Conservation (phyloP, 2,113 vertebrate genomes). For the Catharus minimus region DNA sequence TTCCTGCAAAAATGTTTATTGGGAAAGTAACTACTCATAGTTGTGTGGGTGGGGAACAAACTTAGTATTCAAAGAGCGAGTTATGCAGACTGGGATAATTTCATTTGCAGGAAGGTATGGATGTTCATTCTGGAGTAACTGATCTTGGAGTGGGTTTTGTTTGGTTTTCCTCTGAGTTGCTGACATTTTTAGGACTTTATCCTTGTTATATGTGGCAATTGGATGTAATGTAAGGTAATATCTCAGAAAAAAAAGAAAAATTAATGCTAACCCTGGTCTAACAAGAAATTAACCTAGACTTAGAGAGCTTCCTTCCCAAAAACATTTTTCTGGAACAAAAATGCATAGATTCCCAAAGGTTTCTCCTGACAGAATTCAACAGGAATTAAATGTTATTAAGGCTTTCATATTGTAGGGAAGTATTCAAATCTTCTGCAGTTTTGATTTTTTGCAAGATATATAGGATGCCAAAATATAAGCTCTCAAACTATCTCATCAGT, state of each 20-base stretch:
- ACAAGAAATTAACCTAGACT: neutral
- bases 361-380: neutral
- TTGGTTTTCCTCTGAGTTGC: fast-evolving
- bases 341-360: neutral
- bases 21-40: neutral
- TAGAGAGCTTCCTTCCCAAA: neutral
- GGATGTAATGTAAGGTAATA: neutral
- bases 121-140: neutral
- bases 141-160: neutral
- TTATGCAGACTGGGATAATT: neutral
- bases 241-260: neutral
- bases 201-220: neutral
- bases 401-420: neutral
- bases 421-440: neutral
- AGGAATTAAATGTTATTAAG: neutral
- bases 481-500: neutral
- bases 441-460: neutral
- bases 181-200: neutral
- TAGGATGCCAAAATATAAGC: neutral
- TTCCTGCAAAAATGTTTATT: neutral
- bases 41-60: neutral
- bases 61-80: neutral
- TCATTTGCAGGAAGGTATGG: neutral
- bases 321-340: neutral
- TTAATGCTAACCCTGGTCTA: neutral